phyloP scores from a whole-genome alignment of 2,113 vertebrate genomes.

The Siniperca knerii region DNA sequence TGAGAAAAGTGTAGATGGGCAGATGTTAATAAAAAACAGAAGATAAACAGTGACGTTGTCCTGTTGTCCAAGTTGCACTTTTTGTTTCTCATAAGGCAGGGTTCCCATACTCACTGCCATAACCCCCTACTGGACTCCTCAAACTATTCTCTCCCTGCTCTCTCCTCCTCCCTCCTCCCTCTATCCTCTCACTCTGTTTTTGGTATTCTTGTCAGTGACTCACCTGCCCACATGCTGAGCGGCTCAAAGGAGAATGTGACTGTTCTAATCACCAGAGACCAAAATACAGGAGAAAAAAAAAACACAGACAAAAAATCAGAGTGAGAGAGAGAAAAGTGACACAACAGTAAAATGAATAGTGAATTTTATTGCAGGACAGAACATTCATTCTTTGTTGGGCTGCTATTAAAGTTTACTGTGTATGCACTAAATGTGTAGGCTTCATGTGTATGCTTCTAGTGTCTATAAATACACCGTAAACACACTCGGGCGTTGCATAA shows the following conservation, averaged over 20 bases:
- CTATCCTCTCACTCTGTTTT: conserved; percentile 5
- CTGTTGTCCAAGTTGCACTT: background rate
- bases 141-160: conserved; percentile 1
- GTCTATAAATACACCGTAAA: conserved; percentile 80
- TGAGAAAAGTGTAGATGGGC: background rate
- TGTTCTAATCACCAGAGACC: conserved; percentile 20
- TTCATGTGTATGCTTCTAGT: conserved; percentile 32
- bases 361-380: background rate
- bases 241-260: conserved; percentile 31
- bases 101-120: background rate
- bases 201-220: conserved; percentile 58
- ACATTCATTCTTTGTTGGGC: background rate
- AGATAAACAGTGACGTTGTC: too few relatives aligned
- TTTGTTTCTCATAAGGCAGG: background rate
- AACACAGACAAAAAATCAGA: background rate
- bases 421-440: background rate
- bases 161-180: background rate
- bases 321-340: background rate
- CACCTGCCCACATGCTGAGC: conserved; percentile 51
- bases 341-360: background rate
- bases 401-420: background rate
- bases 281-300: conserved; percentile 11
- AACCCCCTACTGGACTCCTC: background rate
- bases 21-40: background rate
- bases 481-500: conserved; percentile 65